Base-by-base conservation (phyloP, 2,797 vertebrate species). In the Anabacerthia variegaticeps region DNA sequence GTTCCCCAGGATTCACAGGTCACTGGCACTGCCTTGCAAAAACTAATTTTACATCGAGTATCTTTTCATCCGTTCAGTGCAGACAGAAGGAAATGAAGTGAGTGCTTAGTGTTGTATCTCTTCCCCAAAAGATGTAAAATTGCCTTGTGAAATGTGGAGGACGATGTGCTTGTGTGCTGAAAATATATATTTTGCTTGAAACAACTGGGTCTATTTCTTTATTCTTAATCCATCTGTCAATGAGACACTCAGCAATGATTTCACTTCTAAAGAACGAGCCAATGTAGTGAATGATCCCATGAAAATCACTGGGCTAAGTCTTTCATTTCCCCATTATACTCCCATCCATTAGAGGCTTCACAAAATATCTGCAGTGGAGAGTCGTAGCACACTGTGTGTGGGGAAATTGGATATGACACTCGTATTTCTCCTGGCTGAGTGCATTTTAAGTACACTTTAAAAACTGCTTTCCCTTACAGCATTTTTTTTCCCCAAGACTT, bases 361-460 rank as follows among this genome's bases (percentile, higher is more conserved):
- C 58, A 27, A 83, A 85, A 65, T 76, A 87, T 52, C 89, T 20
- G 80, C 76, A 86, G 79, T 37, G 55, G 76, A 94, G 93, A 78
- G 78, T 34, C 0, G 2, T 5, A 68, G 91, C 0, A 4, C 49
- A 46, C 61, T n/a, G 21, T 27, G 88, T 85, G 80, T 44, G 81
- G 65, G 76, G 39, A 93, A 96, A 95, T 87, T 85, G 75, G 73
- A 93, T 91, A 77, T 65, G 92, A 94, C 93, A 94, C 88, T 93
- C 85, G 79, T 65, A 78, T 90, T 93, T 94, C 81, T 92, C 93
- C 76, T 95, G 96, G 78, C 94, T 96, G 90, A 95, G 74, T 68
- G 93, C 76, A 68, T 92, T 89, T 92, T 87, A 94, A 94, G 71
- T 32, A 86, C 63, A 76, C 41, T 94, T 92, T 58, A 84, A 91